Evolutionary conservation across 2,797 vertebrate genomes (phyloP).

Genomic region (Manis pentadactyla): DNA sequence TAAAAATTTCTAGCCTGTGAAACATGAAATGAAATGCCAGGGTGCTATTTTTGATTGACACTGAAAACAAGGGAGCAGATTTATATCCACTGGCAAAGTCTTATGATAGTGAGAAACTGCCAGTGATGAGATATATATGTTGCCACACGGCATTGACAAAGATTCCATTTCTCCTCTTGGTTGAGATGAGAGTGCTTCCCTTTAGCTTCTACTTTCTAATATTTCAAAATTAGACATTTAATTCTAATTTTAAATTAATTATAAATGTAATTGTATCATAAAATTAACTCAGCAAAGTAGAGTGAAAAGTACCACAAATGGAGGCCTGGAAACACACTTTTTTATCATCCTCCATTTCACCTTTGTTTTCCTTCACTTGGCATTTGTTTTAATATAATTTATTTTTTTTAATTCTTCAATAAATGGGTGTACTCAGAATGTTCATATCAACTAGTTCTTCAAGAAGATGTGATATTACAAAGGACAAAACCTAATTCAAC

Average conservation of each 20-base stretch:
- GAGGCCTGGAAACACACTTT: not conserved
- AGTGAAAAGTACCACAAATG: not conserved
- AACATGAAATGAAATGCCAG: constrained; percentile 73
- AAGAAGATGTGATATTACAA: not conserved
- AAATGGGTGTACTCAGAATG: constrained; percentile 5
- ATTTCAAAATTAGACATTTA: constrained; percentile 15
- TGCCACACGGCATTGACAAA: not conserved
- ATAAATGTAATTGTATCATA: not conserved
- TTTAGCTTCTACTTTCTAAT: not conserved
- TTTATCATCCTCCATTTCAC: not conserved
- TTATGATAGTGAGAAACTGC: not conserved
- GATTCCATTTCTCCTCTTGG: not conserved
- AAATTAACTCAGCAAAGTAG: not conserved
- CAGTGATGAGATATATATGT: constrained; percentile 10
- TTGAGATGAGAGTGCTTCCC: not conserved
- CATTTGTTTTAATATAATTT: not conserved
- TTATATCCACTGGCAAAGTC: constrained; percentile 67
- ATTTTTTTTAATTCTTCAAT: not conserved
- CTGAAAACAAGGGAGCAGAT: constrained; percentile 64
- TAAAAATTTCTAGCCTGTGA: constrained; percentile 73
- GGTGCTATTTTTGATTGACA: constrained; percentile 78
- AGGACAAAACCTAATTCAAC: not conserved
- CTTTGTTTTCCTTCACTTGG: not conserved
- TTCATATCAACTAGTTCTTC: not conserved
- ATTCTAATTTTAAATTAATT: constrained; percentile 21